Base-by-base conservation (phyloP, 92 coral and sea anemone genomes). In the Palythoa grandiflora region DNA sequence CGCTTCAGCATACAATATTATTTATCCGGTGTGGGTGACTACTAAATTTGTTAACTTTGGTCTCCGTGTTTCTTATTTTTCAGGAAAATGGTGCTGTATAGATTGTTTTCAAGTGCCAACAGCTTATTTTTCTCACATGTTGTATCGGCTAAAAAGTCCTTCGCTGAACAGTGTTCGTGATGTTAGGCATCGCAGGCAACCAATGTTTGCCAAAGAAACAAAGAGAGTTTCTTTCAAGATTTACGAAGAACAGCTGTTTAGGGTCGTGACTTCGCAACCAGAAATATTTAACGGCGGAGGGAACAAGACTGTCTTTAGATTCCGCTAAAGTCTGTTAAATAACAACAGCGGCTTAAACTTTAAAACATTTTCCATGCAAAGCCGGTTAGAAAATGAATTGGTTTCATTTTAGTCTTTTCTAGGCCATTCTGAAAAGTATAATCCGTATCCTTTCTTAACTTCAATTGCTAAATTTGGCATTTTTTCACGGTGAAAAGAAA, bases 71-170 rank as follows among this genome's bases (percentile, higher is more conserved):
- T 68, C 55, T 54, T 44, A 54, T 85, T 54, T 50, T 73, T 7
- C 86, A 75, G 88, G 93, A 38, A 91, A 91, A 83, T 80, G 83
- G 89, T 75, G 79, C 54, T 73, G 72, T 5, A 38, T 87, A 44
- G 93, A 91, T 70, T 87, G 90, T 78, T 68, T 39, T 84, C 93
- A 91, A 83, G 93, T 91, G 52, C 93, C 91, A 51, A 54, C 79
- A 55, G 92, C 39, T 75, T 89, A 75, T 40, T 89, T 89, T 38
- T 61, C 84, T 61, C 92, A 89, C 84, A 83, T 89, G 12, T 71
- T 89, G 39, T 70, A 75, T 66, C 85, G 92, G 2, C 88, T 89
- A 19, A 50, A 10, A 83, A 89, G 57, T 28, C 88, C 88, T 12
- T 57, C 83, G 66, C 70, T 89, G 80, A 40, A 83, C 12, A 83